Conservation (phyloP, 92 coral and sea anemone genomes). For the Micromussa lordhowensis region DNA sequence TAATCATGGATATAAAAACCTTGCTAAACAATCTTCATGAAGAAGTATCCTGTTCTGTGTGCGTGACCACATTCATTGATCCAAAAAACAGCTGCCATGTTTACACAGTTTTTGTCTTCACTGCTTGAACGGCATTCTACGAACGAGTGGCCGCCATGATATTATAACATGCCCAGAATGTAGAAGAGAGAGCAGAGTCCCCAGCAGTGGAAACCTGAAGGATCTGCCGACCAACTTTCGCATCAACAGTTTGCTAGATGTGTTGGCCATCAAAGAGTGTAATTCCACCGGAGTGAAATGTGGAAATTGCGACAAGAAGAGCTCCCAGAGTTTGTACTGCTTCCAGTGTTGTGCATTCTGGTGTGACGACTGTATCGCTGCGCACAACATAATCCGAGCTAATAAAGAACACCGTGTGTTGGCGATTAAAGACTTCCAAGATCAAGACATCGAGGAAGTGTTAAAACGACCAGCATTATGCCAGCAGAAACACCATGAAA, state of each 20-base stretch:
- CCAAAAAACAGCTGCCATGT: constrained; percentile 50
- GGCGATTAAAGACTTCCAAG: background rate
- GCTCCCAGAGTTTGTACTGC: background rate
- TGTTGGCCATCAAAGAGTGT: constrained; percentile 1
- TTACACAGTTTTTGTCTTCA: constrained; percentile 54
- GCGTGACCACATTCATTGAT: background rate
- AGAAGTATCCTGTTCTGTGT: constrained; percentile 6
- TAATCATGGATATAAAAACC: too few relatives aligned
- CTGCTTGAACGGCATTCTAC: background rate
- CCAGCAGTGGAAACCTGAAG: background rate
- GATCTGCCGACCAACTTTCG: background rate
- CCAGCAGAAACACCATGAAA: constrained; percentile 25
- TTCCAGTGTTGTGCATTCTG: constrained; percentile 15
- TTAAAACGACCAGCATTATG: constrained; percentile 13
- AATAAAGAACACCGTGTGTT: background rate
- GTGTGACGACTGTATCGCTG: constrained; percentile 2
- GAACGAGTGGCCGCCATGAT: background rate
- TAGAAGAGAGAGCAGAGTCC: too few relatives aligned
- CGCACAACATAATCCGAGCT: constrained; percentile 2
- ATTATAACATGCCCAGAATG: background rate
- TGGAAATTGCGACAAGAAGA: background rate
- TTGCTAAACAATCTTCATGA: constrained; percentile 36
- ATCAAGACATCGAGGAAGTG: background rate
- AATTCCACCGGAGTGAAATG: background rate
- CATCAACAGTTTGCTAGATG: background rate